These are phyloP conservation scores for Camponotus floridanus DNA, from an alignment of 1,140 invertebrate genomes.

Conservation along the genomic window DNA sequence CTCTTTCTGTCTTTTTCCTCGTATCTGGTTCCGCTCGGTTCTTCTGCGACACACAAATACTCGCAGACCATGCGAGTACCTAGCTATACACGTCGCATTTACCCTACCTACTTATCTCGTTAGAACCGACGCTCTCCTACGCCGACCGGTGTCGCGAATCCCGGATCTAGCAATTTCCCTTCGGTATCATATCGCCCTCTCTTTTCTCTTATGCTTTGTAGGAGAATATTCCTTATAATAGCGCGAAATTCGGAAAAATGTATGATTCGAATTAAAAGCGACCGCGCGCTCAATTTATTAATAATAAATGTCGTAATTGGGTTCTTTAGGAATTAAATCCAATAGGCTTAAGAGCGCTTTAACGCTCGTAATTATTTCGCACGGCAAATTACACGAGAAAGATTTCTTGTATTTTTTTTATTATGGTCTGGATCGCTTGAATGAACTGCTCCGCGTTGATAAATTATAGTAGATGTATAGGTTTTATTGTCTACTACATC, in stretches of 20 bases:
- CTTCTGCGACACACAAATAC: constrained; percentile 36
- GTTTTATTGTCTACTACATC: background rate
- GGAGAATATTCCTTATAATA: constrained; percentile 7
- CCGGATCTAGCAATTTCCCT: background rate
- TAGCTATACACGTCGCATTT: constrained; percentile 43
- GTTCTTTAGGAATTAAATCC: constrained; percentile 42
- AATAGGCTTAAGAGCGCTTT: constrained; percentile 10
- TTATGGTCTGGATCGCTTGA: background rate
- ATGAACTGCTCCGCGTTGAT: background rate
- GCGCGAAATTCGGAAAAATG: constrained; percentile 20
- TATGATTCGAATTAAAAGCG: background rate
- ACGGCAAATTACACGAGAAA: constrained; percentile 12
- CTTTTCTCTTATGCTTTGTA: background rate
- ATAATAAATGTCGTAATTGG: constrained; percentile 55
- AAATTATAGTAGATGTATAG: background rate
- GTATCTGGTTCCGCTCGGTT: constrained; percentile 44
- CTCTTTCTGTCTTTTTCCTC: background rate
- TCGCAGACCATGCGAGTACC: constrained; percentile 10
- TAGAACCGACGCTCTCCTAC: constrained; percentile 55
- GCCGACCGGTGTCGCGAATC: constrained; percentile 44
- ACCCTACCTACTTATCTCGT: constrained; percentile 69
- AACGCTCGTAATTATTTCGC: constrained; percentile 37
- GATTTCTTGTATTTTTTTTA: background rate
- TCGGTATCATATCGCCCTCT: background rate
- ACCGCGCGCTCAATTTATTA: background rate